A percentile compares a stretch with the other conserved stretches of the same genome.
Conservation (phyloP, 2,113 vertebrate genomes). For the Aphyosemion australe region DNA sequence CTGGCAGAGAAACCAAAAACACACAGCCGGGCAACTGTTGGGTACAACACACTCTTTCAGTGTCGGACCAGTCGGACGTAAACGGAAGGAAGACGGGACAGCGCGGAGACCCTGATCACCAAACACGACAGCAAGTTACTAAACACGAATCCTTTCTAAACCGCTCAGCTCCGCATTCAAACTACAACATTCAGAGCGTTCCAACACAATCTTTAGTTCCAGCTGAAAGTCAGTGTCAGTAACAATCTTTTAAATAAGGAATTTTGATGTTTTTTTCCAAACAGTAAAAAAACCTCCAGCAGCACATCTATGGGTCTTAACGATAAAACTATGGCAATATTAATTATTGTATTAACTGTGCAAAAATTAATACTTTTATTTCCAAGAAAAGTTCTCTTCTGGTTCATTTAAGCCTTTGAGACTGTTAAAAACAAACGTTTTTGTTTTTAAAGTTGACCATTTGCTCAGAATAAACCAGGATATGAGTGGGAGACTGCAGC, state of each 20-base stretch:
- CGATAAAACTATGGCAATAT: background rate
- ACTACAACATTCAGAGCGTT: conserved; percentile 33
- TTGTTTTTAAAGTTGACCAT: background rate
- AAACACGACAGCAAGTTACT: conserved; percentile 23
- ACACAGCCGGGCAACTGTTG: conserved; percentile 3
- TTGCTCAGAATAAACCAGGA: background rate
- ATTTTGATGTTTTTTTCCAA: background rate
- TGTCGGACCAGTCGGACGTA: conserved; percentile 20
- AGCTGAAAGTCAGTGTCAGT: conserved; percentile 20
- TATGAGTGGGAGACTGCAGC: background rate
- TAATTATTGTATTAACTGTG: background rate
- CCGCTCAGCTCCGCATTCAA: background rate
- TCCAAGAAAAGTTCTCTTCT: background rate
- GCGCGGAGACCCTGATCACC: conserved; percentile 32
- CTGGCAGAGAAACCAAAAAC: conserved; percentile 17
- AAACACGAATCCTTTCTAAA: conserved; percentile 15
- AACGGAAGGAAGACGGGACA: conserved; percentile 22
- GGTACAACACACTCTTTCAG: conserved; percentile 2
- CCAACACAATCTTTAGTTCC: conserved; percentile 32
- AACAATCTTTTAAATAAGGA: conserved; percentile 30
- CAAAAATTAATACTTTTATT: background rate
- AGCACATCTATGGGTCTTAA: background rate
- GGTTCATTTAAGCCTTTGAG: background rate
- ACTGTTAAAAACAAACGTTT: background rate
- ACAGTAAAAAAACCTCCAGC: background rate